Evolutionary conservation across 2,113 vertebrate genomes (phyloP), one percentile per base, ranked within the genome.

Genomic region (Himantopus leucocephalus): DNA sequence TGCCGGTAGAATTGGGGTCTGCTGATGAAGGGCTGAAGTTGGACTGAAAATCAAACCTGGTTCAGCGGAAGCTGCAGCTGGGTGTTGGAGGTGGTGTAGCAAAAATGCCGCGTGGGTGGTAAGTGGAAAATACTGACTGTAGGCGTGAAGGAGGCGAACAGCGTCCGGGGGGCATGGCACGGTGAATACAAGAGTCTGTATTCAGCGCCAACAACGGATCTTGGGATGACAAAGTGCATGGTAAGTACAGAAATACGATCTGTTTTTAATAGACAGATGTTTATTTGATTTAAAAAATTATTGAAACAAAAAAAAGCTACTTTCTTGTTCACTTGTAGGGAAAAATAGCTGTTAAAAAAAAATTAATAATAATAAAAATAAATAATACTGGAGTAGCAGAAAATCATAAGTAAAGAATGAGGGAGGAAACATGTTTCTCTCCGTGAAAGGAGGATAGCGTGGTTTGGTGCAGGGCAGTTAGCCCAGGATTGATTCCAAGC

Each of bases 331-430:
- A 17, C 34, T 63, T 50, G 27, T 24, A 43, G 26, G 12, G 35
- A 4, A 32, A 48, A 53, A 59, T 45, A 43, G 12, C 6, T 84
- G 59, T 47, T 59, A 29, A n/a, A n/a, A n/a, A n/a, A n/a, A n/a
- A n/a, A n/a, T n/a, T n/a, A n/a, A n/a, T n/a, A n/a, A n/a, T n/a
- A n/a, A n/a, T n/a, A n/a, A n/a, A n/a, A 58, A 58, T 21, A 19
- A 8, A 58, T 35, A 35, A 5, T 16, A 19, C 10, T 71, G 41
- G 41, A 43, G 35, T 27, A 59, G 34, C 50, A 64, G 41, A 24
- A 39, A 34, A 34, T 37, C 0, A 0, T n/a, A 37, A 32, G 12
- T 26, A 34, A 27, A 48, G 20, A 26, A 35, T 35, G 15, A 10
- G 21, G 24, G 45, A 32, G 32, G 39, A 60, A 50, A 7, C 2